A percentile compares a stretch with the other conserved stretches of the same genome.
Conservation (phyloP, 2,113 vertebrate genomes). For the Charadrius vociferus region DNA sequence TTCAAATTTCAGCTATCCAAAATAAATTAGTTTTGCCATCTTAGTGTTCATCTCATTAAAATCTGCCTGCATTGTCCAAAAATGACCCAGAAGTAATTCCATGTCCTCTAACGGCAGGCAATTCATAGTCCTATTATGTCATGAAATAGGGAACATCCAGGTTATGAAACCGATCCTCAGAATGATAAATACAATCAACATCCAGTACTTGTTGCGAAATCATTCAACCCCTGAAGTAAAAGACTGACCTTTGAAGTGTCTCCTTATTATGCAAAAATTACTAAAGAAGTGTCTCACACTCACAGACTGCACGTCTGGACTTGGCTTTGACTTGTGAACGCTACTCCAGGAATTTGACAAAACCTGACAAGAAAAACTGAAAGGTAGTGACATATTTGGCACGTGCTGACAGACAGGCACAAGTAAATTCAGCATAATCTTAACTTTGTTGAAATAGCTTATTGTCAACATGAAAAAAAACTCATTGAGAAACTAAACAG, state of each 20-base stretch:
- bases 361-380: background rate
- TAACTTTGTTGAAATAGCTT: background rate
- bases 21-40: background rate
- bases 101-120: background rate
- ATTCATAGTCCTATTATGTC: accelerated
- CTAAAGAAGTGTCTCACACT: background rate
- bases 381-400: background rate
- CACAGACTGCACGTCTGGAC: background rate
- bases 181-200: background rate
- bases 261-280: background rate
- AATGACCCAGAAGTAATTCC: background rate
- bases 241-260: background rate
- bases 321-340: background rate
- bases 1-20: background rate
- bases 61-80: background rate
- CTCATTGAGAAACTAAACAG: background rate
- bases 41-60: background rate
- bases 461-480: background rate
- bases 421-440: background rate
- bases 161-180: background rate
- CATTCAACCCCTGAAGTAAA: background rate
- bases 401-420: accelerated
- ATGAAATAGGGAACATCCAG: background rate
- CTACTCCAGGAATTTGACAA: background rate
- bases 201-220: background rate